Percentiles rank a stretch among this genome's conserved stretches.
Evolutionary conservation across 2,797 vertebrate genomes (phyloP).

Genomic region (Echeneis naucrates): DNA sequence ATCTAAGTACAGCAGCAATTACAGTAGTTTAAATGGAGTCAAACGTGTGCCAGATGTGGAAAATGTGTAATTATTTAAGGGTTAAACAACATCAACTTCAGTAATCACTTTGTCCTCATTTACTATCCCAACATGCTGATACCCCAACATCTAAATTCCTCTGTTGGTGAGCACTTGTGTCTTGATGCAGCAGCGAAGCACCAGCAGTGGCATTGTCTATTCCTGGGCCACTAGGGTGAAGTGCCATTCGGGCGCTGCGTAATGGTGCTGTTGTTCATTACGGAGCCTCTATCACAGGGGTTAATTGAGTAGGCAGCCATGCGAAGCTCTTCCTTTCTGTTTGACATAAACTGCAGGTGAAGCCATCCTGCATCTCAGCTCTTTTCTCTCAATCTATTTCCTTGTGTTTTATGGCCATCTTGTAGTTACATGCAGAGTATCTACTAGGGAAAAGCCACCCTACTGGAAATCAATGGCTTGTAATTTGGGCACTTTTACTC

Average conservation of each 20-base stretch:
- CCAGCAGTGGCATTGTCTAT: slow-evolving; percentile 62
- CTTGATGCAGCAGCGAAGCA: slow-evolving; percentile 54
- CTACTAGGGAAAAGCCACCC: slow-evolving; percentile 73
- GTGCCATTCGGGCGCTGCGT: slow-evolving; percentile 80
- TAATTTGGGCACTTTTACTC: slow-evolving; percentile 76
- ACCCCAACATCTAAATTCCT: slow-evolving; percentile 64
- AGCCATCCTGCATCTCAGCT: slow-evolving; percentile 80
- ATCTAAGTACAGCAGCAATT: slow-evolving; percentile 53
- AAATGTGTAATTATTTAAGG: slow-evolving; percentile 68
- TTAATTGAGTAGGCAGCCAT: slow-evolving; percentile 90
- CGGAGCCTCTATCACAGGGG: slow-evolving; percentile 84
- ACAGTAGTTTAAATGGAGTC: slow-evolving; percentile 40
- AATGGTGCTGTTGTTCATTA: slow-evolving; percentile 89
- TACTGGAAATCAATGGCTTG: slow-evolving; percentile 81
- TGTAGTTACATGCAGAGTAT: slow-evolving; percentile 73
- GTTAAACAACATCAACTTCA: slow-evolving; percentile 74
- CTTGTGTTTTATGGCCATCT: slow-evolving; percentile 77
- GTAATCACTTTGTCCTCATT: slow-evolving; percentile 65
- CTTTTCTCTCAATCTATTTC: slow-evolving; percentile 80
- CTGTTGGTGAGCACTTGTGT: slow-evolving; percentile 43
- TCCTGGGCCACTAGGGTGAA: slow-evolving; percentile 76
- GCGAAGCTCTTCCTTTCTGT: slow-evolving; percentile 86
- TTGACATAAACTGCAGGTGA: slow-evolving; percentile 87
- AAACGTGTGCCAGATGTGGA: slow-evolving; percentile 40
- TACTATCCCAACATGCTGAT: slow-evolving; percentile 66